phyloP scores from a whole-genome alignment of 2,888 invertebrate genomes.

The Drosophila gaucha region DNA sequence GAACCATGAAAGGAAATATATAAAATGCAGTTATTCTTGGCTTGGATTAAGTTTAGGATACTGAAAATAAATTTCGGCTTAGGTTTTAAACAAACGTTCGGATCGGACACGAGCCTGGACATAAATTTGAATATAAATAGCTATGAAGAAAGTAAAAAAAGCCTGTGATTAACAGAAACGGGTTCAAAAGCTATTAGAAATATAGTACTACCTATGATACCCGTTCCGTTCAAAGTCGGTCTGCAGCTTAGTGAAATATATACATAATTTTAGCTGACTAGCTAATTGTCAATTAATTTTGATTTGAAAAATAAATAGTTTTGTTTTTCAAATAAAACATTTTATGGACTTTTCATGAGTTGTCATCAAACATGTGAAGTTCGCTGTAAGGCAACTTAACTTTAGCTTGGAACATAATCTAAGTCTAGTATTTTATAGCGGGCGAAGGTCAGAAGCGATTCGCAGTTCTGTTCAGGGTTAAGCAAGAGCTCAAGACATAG shows the following conservation, averaged over 20 bases:
- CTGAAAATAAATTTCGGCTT: too few species aligned
- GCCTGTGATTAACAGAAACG: too few species aligned
- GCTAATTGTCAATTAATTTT: not conserved
- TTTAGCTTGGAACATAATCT: not conserved
- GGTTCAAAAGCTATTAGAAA: too few species aligned
- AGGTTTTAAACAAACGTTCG: too few species aligned
- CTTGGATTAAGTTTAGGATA: too few species aligned
- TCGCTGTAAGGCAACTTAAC: not conserved
- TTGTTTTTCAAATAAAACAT: not conserved
- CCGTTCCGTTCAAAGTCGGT: too few species aligned
- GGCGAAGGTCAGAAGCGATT: constrained; percentile 28
- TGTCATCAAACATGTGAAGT: not conserved
- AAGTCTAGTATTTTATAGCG: constrained; percentile 18
- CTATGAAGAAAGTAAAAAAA: too few species aligned
- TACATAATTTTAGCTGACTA: not conserved
- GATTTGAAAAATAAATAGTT: not conserved
- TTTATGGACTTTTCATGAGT: not conserved
- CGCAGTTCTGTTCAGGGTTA: constrained; percentile 23
- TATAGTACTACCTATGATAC: too few species aligned
- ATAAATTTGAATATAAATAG: too few species aligned
- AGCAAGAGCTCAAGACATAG: constrained; percentile 17
- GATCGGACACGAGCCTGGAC: too few species aligned
- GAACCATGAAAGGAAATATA: too few species aligned
- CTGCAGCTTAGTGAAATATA: not conserved
- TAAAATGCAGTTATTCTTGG: too few species aligned